Base-by-base conservation (phyloP, 2,888 invertebrate genomes). In the Strigamia crassipes region DNA sequence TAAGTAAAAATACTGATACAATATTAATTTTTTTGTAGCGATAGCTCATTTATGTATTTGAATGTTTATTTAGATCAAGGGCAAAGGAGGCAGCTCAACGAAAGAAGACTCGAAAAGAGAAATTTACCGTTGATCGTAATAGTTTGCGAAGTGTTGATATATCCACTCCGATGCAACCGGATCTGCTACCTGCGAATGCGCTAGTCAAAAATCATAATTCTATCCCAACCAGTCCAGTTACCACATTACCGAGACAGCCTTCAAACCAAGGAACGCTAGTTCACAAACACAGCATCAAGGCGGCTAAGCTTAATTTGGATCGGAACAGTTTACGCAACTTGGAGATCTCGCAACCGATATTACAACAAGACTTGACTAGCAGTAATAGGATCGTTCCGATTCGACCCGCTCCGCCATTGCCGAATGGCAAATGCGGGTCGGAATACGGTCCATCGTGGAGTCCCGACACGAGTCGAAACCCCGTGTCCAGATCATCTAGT, bases 341-440 rank as follows among this genome's bases (percentile, higher is more conserved):
- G 80, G 93, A 94, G 87, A 96, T 96, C 85, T 96, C 96, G 0
- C 91, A 92, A 85, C 96, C 96, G 0, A 94, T 96, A 85, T 91
- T 92, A 0, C 93, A 93, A 86, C 91, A 90, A 82, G 90, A 91
- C 79, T 38, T 82, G 6, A 41, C 82, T 5, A 38, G 73, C 1
- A 89, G 92, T 0, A 89, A 90, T 10, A 90, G 90, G 15, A 90
- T 91, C 0, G 90, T 93, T 0, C 90, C 93, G 0, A 91, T 93
- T 0, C 90, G 90, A 0, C 90, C 89, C 0, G 89, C 84, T 18
- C 84, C 84, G 3, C 83, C 83, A 10, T 41, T 46, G 12, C 82
- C 83, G 18, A 38, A 41, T 15, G 27, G n/a, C 27, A 66, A 15
- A 18, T 18, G n/a, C 12, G 79, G 81, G 4, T 42, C 31, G 21